Percentiles rank a stretch among this genome's conserved stretches.
These are phyloP conservation scores for Thamnaconus septentrionalis DNA, from an alignment of 2,113 vertebrate species.

Conservation along the genomic window DNA sequence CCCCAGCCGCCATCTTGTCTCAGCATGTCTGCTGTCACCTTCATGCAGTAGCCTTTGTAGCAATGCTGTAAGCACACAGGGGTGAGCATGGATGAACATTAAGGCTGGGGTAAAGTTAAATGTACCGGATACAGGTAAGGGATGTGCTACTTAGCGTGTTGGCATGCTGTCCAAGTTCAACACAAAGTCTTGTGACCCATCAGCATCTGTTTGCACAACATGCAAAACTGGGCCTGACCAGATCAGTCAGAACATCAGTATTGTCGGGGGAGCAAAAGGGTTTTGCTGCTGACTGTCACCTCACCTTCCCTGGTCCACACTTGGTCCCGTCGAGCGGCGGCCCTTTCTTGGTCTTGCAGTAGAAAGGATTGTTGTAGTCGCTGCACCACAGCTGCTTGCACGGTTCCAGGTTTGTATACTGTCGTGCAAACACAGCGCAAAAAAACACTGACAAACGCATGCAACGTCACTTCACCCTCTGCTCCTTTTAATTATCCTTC, in stretches of 20 bases:
- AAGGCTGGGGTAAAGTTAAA: not conserved
- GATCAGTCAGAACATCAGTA: too few relatives aligned
- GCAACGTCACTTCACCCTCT: not conserved
- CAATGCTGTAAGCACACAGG: constrained; percentile 82
- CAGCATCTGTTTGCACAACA: not conserved
- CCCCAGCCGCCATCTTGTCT: constrained; percentile 95
- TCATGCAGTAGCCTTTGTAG: constrained; percentile 95
- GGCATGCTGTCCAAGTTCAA: not conserved
- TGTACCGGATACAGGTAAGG: too few relatives aligned
- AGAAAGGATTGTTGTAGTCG: constrained; percentile 92
- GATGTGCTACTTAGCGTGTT: too few relatives aligned
- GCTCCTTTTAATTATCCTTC: not conserved
- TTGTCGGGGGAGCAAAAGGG: too few relatives aligned
- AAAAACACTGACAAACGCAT: not conserved
- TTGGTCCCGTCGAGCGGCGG: constrained; percentile 94
- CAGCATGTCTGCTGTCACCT: constrained; percentile 88
- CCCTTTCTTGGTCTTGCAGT: constrained; percentile 96
- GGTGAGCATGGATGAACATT: constrained; percentile 6
- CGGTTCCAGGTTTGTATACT: constrained; percentile 91
- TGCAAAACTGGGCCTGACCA: not conserved
- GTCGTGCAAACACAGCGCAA: constrained; percentile 46
- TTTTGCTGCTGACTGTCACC: not conserved
- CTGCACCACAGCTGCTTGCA: constrained; percentile 98
- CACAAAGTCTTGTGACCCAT: not conserved
- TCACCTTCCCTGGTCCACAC: constrained; percentile 90